Conservation (phyloP, 1,140 invertebrate species). For the Argopecten irradians region DNA sequence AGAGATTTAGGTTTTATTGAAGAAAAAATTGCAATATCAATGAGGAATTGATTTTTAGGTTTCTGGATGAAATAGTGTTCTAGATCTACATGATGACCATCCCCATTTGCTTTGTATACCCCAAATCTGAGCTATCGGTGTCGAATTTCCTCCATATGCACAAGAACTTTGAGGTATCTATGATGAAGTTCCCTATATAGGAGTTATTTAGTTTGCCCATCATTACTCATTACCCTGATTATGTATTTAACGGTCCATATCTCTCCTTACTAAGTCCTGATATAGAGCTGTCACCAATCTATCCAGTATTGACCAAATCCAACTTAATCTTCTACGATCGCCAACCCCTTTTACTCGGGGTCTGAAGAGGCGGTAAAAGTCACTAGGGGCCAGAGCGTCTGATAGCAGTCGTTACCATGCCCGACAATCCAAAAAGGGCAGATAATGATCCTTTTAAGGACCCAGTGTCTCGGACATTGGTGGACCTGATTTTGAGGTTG, state of each 20-base stretch:
- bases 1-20: too few species aligned
- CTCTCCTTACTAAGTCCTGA: not conserved
- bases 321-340: slow-evolving; percentile 16
- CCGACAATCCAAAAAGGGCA: slow-evolving; percentile 3
- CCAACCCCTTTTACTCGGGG: not conserved
- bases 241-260: not conserved
- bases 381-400: not conserved
- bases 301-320: not conserved
- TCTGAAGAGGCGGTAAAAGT: not conserved
- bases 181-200: too few species aligned
- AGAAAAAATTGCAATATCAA: too few species aligned
- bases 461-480: not conserved
- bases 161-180: too few species aligned
- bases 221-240: not conserved
- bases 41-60: too few species aligned
- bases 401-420: not conserved
- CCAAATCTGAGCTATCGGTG: too few species aligned
- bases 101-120: too few species aligned
- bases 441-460: not conserved
- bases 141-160: too few species aligned
- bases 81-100: too few species aligned
- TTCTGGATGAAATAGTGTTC: too few species aligned
- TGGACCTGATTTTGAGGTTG: not conserved
- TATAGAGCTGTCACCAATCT: not conserved
- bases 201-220: too few species aligned